phyloP scores from a whole-genome alignment of 2,113 vertebrate genomes.

The Hypocryptadius cinnamomeus region DNA sequence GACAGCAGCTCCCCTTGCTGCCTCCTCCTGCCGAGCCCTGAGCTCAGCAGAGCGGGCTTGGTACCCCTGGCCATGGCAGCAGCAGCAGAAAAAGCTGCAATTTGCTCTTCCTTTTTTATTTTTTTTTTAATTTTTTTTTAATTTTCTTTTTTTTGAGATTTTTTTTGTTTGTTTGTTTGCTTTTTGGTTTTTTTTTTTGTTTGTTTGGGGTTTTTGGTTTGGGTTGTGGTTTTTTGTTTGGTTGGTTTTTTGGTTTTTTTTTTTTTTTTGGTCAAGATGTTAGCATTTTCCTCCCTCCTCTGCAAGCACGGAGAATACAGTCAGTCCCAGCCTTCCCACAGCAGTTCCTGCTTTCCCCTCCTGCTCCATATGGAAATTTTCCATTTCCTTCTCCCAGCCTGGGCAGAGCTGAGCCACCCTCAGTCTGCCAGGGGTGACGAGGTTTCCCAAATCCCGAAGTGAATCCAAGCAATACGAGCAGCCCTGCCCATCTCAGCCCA shows the following conservation, averaged over 20 bases:
- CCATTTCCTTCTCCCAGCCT: neutral
- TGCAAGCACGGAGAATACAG: neutral
- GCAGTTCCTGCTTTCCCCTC: neutral
- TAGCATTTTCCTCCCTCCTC: neutral
- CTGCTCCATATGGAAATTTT: accelerated
- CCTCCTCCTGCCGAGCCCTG: neutral
- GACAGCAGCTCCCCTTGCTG: neutral
- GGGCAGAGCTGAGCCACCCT: neutral
- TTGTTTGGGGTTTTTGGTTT: too few species aligned
- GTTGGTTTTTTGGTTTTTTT: too few species aligned
- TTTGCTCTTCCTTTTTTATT: neutral
- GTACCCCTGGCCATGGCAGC: neutral
- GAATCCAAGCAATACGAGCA: neutral
- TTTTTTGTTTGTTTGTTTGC: too few species aligned
- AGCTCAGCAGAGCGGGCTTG: neutral
- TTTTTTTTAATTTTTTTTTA: too few species aligned
- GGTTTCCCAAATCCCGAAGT: neutral
- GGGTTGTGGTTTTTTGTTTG: neutral
- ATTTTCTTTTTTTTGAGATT: too few species aligned
- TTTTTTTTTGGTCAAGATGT: neutral
- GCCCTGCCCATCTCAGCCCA: neutral
- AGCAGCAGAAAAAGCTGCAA: neutral
- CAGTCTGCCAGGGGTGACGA: neutral
- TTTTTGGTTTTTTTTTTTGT: neutral
- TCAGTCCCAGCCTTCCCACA: neutral